phyloP scores from a whole-genome alignment of 2,113 vertebrate species.

The Alaudala cheleensis region DNA sequence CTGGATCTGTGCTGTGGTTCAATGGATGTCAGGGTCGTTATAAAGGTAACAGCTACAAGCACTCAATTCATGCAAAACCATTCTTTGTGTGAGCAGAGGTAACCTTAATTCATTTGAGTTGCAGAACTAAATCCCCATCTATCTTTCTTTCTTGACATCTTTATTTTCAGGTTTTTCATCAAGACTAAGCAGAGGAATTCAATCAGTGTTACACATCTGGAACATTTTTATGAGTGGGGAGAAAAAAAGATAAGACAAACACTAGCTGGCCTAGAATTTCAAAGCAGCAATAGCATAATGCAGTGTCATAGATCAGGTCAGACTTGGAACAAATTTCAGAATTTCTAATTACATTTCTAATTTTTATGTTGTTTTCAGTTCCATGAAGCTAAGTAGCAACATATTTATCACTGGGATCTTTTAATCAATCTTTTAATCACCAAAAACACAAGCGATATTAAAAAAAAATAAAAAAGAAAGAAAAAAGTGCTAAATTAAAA shows the following conservation, averaged over 20 bases:
- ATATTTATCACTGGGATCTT: neutral
- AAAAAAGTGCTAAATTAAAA: neutral
- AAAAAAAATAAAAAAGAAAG: neutral
- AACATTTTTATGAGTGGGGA: neutral
- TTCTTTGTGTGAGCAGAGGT: neutral
- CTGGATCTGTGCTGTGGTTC: slow-evolving; percentile 46
- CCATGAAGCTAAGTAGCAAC: neutral
- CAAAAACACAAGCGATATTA: neutral
- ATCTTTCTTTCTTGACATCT: slow-evolving; percentile 3
- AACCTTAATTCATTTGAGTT: neutral
- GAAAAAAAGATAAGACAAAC: neutral
- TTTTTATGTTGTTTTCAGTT: neutral
- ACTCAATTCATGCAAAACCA: neutral
- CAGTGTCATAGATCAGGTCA: neutral
- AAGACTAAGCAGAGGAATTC: slow-evolving; percentile 2
- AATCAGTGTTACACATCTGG: neutral
- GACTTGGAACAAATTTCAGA: neutral
- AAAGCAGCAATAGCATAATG: neutral
- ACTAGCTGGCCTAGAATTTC: slow-evolving; percentile 2
- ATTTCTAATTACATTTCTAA: neutral
- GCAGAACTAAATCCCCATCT: slow-evolving; percentile 6
- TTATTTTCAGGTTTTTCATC: slow-evolving; percentile 35
- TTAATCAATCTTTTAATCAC: neutral
- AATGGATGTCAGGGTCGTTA: neutral
- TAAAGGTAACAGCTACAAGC: neutral